phyloP scores from a whole-genome alignment of 92 coral and sea anemone species.

The Epizoanthus rinbou region DNA sequence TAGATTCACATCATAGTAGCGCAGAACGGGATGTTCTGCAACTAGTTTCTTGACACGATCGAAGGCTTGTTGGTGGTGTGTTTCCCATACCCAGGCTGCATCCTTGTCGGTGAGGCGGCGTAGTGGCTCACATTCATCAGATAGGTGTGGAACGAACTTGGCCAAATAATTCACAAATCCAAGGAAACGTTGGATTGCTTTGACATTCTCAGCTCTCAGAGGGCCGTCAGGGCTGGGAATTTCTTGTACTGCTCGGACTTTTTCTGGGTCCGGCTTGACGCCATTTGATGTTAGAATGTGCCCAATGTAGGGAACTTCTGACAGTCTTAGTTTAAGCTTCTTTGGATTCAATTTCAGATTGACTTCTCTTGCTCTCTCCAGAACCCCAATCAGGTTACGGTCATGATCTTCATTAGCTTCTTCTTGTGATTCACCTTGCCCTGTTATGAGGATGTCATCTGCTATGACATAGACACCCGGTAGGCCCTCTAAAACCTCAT shows the following conservation, averaged over 20 bases:
- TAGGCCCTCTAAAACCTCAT: conserved; percentile 19
- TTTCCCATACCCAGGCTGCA: conserved; percentile 29
- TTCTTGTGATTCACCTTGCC: conserved; percentile 20
- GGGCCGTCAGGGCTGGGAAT: conserved; percentile 30
- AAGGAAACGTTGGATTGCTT: conserved; percentile 33
- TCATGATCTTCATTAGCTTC: background rate
- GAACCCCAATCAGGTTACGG: background rate
- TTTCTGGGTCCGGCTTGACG: background rate
- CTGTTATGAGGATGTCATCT: conserved; percentile 26
- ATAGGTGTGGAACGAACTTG: conserved; percentile 28
- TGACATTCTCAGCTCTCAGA: conserved; percentile 32
- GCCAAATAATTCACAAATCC: conserved; percentile 33
- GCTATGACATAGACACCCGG: background rate
- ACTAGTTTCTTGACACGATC: background rate
- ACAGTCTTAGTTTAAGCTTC: background rate
- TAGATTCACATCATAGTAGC: conserved; percentile 7
- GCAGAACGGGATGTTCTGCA: conserved; percentile 3
- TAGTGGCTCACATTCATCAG: conserved; percentile 22
- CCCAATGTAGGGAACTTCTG: background rate
- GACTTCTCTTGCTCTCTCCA: conserved; percentile 17
- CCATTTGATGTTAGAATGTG: background rate
- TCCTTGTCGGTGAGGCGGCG: conserved; percentile 28
- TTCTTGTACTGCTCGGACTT: conserved; percentile 7
- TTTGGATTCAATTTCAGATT: background rate
- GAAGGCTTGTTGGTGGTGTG: conserved; percentile 18